Conservation (phyloP, 2,888 invertebrate species). For the Mesorhabditis belari region DNA sequence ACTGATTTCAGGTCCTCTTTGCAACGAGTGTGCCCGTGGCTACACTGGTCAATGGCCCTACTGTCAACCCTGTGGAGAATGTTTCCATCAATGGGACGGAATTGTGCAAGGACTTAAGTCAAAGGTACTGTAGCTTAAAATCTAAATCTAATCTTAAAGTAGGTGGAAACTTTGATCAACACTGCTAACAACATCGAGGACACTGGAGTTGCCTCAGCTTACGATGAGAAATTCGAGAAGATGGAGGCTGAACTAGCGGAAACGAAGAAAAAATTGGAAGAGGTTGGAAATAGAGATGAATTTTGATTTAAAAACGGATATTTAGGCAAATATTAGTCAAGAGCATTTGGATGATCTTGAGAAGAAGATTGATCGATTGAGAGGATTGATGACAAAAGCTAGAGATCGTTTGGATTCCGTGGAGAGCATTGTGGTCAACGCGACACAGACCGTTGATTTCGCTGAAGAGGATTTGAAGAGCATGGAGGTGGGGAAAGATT, state of each 20-base stretch:
- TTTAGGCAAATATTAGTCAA: slow-evolving; percentile 39
- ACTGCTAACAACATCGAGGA: slow-evolving; percentile 87
- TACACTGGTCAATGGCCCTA: slow-evolving; percentile 78
- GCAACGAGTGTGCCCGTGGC: slow-evolving; percentile 73
- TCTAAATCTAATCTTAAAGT: slow-evolving; percentile 43
- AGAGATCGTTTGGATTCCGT: slow-evolving; percentile 28
- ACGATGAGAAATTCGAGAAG: slow-evolving; percentile 84
- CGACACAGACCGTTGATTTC: slow-evolving; percentile 41
- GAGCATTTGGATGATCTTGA: slow-evolving; percentile 48
- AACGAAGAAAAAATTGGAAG: slow-evolving; percentile 25
- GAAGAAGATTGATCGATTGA: slow-evolving; percentile 18
- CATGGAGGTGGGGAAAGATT: too few relatives aligned
- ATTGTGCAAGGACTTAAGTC: slow-evolving; percentile 70
- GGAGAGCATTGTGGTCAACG: slow-evolving; percentile 31
- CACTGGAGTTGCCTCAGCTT: slow-evolving; percentile 90
- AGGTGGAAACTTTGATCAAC: slow-evolving; percentile 73
- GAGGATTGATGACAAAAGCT: slow-evolving; percentile 19
- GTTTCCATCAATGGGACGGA: slow-evolving; percentile 95
- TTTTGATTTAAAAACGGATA: too few relatives aligned
- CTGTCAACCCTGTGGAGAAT: slow-evolving; percentile 92
- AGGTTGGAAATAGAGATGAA: too few relatives aligned
- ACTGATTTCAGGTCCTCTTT: slow-evolving; percentile 68
- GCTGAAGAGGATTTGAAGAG: slow-evolving; percentile 36
- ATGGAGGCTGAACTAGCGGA: slow-evolving; percentile 66
- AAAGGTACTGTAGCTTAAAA: slow-evolving; percentile 40